A percentile compares a stretch with the other conserved stretches of the same genome.
phyloP scores from a whole-genome alignment of 64 coral and sea anemone species.

The Hydrozoanthus tunicans region DNA sequence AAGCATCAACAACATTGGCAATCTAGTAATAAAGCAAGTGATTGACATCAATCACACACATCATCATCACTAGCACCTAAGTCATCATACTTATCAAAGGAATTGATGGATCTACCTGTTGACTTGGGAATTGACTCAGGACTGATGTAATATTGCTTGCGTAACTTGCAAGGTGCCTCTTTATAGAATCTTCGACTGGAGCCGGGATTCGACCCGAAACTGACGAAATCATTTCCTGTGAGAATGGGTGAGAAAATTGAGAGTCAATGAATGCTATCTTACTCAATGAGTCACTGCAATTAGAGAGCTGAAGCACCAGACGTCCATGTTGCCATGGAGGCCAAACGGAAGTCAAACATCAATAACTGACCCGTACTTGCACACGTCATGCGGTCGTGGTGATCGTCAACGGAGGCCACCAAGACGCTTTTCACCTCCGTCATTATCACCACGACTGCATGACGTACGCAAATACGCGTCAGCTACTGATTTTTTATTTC shows the following conservation, averaged over 20 bases:
- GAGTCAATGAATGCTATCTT: neutral
- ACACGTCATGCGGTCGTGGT: too few species aligned
- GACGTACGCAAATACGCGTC: too few species aligned
- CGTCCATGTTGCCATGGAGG: neutral
- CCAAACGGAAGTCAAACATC: too few species aligned
- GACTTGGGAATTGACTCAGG: conserved; percentile 93
- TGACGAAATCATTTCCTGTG: conserved; percentile 87
- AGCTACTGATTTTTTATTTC: too few species aligned
- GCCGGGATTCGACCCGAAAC: conserved; percentile 90
- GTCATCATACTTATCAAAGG: neutral
- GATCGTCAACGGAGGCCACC: too few species aligned
- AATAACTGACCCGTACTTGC: too few species aligned
- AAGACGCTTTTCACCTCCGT: too few species aligned
- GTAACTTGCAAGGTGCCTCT: conserved; percentile 81
- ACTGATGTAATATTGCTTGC: conserved; percentile 95
- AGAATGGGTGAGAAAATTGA: neutral
- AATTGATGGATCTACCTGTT: neutral
- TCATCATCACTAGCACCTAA: neutral
- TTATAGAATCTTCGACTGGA: conserved; percentile 80
- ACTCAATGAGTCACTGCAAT: neutral
- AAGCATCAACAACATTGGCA: conserved; percentile 95
- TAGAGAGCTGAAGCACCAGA: neutral
- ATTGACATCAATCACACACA: neutral
- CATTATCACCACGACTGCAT: too few species aligned
- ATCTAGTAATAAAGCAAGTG: conserved; percentile 58